Evolutionary conservation across 1,140 invertebrate genomes (phyloP).

Genomic region (Camponotus floridanus): DNA sequence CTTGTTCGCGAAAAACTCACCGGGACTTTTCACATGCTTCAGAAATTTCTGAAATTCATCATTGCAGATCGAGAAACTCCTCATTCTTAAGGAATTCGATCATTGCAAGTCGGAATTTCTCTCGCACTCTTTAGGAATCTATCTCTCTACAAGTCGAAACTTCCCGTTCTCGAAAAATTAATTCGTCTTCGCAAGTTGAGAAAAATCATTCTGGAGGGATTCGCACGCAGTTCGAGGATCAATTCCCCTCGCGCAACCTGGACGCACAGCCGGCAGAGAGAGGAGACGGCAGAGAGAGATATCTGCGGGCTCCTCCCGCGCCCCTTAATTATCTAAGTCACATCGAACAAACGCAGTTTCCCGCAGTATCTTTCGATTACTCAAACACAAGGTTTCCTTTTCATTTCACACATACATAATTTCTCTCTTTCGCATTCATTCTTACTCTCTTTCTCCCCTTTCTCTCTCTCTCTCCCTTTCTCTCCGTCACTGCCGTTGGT

Average conservation of each 20-base stretch:
- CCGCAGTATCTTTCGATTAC: conserved; percentile 71
- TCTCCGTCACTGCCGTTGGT: neutral
- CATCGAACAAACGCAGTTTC: conserved; percentile 80
- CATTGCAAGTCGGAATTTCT: conserved; percentile 1
- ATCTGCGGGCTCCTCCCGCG: conserved; percentile 67
- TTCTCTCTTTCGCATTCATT: conserved; percentile 5
- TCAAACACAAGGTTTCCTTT: conserved; percentile 3
- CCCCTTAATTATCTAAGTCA: conserved; percentile 80
- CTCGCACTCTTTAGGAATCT: neutral
- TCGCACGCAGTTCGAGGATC: conserved; percentile 44
- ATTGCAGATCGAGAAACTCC: neutral
- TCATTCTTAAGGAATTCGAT: neutral
- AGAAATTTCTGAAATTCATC: conserved; percentile 1
- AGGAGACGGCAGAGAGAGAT: conserved; percentile 72
- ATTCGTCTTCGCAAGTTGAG: neutral
- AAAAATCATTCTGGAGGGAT: neutral
- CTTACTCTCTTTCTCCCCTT: conserved; percentile 6
- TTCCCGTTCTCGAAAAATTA: neutral
- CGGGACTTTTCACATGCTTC: neutral
- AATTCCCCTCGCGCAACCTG: conserved; percentile 65
- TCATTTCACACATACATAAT: neutral
- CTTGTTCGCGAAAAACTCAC: neutral
- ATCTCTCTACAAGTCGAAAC: conserved; percentile 12
- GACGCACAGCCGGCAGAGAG: conserved; percentile 72
- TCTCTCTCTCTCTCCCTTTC: neutral